Base-by-base conservation (phyloP, 2,888 invertebrate genomes). In the Amphipoea oculea region DNA sequence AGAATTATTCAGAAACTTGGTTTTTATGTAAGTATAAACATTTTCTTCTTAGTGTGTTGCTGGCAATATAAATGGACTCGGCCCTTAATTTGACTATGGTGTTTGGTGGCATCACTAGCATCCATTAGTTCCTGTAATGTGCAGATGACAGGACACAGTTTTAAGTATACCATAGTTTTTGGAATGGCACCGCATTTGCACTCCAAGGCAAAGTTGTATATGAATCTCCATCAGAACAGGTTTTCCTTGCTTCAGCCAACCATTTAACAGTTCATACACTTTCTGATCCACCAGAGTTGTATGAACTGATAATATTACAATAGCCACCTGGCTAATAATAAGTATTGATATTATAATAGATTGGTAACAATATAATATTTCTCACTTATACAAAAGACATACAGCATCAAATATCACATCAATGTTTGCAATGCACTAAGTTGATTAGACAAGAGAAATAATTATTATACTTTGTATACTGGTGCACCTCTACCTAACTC, bases 1-100 rank as follows among this genome's bases (percentile, higher is more conserved):
- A 97, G 98, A 89, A 99, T 99, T 90, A 98, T 99, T 89, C 98
- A 99, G 90, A 98, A 98, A 95, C 95, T 99, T 74, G 98, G 98
- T 75, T 98, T 98, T 95, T 97, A 97, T 87, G 98, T 98, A 95
- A 97, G 97, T 95, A 74, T 76, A 5, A 63, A 36, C 40, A 62
- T 23, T 20, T 57, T 57, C 54, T 54, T 57, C 54, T 57, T 57
- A 57, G 23, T 57, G 23, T 57, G 54, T 57, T 23, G 23, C 23
- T 57, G 23, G 54, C 23, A 57, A 57, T 57, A 9, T 57, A 23
- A 23, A 9, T 20, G 20, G 20, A 54, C 20, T 54, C 17, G 0
- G 20, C 54, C 20, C 20, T 20, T 20, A 54, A 54, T 54, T 54
- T 6, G 7, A 2, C 20, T 54, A 51, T 6, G 36, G 7, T 54